phyloP scores from a whole-genome alignment of 2,113 vertebrate genomes.

The Corapipo altera region DNA sequence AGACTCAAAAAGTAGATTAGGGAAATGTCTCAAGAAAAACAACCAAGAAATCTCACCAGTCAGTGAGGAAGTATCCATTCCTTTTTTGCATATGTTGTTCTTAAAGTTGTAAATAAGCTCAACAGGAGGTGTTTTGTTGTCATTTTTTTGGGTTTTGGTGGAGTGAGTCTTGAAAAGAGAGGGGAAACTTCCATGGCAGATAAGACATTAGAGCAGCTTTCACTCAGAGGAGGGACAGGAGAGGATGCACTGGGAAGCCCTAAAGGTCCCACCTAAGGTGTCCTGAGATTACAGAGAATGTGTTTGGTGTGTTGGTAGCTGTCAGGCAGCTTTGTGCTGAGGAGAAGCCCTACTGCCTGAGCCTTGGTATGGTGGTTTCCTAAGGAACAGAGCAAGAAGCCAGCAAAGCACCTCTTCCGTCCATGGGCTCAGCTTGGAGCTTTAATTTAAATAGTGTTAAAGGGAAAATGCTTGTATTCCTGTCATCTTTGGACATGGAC shows the following conservation, averaged over 20 bases:
- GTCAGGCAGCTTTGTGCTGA: background rate
- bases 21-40: background rate
- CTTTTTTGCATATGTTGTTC: background rate
- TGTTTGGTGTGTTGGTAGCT: background rate
- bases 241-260: background rate
- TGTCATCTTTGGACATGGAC: background rate
- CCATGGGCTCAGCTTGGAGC: background rate
- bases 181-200: background rate
- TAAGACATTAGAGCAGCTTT: background rate
- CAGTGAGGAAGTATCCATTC: background rate
- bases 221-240: background rate
- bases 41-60: background rate
- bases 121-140: background rate
- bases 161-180: background rate
- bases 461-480: background rate
- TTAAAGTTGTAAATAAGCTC: background rate
- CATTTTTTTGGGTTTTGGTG: background rate
- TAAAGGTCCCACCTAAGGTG: background rate
- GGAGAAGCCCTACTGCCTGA: background rate
- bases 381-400: background rate
- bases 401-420: background rate
- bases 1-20: background rate
- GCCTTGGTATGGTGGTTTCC: fast-evolving
- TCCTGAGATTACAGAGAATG: background rate
- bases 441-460: background rate